Base-by-base conservation (phyloP, 2,888 invertebrate genomes). In the Orthosia incerta region DNA sequence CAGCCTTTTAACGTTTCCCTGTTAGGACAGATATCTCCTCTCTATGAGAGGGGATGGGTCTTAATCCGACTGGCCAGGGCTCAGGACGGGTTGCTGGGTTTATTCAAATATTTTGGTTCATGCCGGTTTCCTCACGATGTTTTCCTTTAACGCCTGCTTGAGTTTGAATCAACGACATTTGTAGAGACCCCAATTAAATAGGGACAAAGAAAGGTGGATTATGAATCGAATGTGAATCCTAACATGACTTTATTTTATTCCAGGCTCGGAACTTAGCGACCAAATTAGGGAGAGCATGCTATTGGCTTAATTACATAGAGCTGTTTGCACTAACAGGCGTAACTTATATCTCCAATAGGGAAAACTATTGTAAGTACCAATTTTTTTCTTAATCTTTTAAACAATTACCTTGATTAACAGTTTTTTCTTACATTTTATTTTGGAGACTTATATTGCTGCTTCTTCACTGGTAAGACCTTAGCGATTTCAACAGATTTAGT, bases 321-420 rank as follows among this genome's bases (percentile, higher is more conserved):
- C 97, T 99, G 85, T 97, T 97, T 79, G 97, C 98, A 68, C 96
- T 99, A n/a, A 98, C 98, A 82, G 99, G 99, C 70, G 99, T 99
- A 55, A 99, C 99, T 20, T 99, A 99, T 93, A 98, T 99, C 92
- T 99, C 99, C 80, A 99, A 99, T 95, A 97, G 98, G 92, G 99
- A 99, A 96, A 99, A 99, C 93, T 99, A 99, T 97, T 98, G 99
- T 99, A 96, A 98, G 98, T 97, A 87, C 78, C 31, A 51, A 57
- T 2, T 66, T 79, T 63, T 20, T 26, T 16, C 9, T 18, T 9
- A 4, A 5, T 15, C 20, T 50, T 16, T 45, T 15, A 50, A 48
- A 55, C 12, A 64, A 20, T 48, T 48, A 48, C 20, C 23, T 50
- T 50, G n/a, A 50, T 65, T 65, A 11, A 61, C 56, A 53, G 5